These are phyloP conservation scores for Hypselothyrea guttata DNA, from an alignment of 2,888 invertebrate genomes.

Conservation along the genomic window DNA sequence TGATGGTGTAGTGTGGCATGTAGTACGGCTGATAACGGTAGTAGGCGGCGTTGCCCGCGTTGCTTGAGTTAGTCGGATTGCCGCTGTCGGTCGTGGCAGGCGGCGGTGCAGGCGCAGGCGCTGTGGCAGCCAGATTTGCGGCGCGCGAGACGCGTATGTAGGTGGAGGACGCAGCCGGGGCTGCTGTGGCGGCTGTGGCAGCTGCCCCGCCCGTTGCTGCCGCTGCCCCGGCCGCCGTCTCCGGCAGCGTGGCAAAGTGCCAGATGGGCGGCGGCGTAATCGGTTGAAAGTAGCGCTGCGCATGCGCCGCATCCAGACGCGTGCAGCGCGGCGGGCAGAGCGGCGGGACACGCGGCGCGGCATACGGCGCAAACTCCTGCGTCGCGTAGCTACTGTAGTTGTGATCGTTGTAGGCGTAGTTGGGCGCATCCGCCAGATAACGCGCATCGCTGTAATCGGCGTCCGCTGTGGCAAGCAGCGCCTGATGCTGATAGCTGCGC, in stretches of 20 bases:
- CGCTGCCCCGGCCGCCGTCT: conserved; percentile 17
- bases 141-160: conserved; percentile 32
- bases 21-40: conserved; percentile 67
- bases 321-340: conserved; percentile 56
- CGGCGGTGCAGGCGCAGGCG: conserved; percentile 6
- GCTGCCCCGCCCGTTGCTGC: conserved; percentile 6
- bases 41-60: conserved; percentile 40
- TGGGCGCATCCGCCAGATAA: conserved; percentile 55
- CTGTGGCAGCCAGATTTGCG: conserved; percentile 13
- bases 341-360: conserved; percentile 17
- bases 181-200: conserved; percentile 19
- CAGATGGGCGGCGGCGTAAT: conserved; percentile 65
- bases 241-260: conserved; percentile 43
- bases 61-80: too few relatives aligned
- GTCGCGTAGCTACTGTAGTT: conserved; percentile 67
- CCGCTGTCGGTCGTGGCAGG: conserved; percentile 24
- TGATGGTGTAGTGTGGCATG: conserved; percentile 64
- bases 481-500: too few relatives aligned
- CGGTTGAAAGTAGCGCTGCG: conserved; percentile 65
- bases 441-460: conserved; percentile 50
- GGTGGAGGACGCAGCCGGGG: neutral
- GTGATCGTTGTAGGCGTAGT: conserved; percentile 66
- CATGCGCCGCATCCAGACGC: conserved; percentile 49
- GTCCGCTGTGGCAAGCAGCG: too few relatives aligned
- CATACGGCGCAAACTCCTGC: too few relatives aligned